Percentiles rank a stretch among this genome's conserved stretches.
phyloP scores from a whole-genome alignment of 1,140 invertebrate genomes.

The Lysiphlebus fabarum region DNA sequence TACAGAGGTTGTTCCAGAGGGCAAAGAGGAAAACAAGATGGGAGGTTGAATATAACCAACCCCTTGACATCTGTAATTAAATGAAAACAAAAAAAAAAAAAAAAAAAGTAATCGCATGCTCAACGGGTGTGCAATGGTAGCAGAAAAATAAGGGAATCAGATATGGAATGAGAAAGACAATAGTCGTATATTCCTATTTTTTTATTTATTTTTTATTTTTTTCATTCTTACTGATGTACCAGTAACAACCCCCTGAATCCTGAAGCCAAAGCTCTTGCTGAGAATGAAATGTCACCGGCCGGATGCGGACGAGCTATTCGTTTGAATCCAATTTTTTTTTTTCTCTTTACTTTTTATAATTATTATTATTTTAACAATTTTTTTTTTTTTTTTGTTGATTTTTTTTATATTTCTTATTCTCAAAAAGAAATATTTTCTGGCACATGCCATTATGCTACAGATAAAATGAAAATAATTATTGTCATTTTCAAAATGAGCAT shows the following conservation, averaged over 20 bases:
- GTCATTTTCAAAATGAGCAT: constrained; percentile 22
- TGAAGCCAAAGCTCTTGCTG: constrained; percentile 10
- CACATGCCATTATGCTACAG: constrained; percentile 19
- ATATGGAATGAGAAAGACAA: constrained; percentile 35
- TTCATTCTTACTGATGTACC: not conserved
- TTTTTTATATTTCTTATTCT: too few relatives aligned
- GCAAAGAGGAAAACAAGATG: constrained; percentile 9
- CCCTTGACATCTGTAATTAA: constrained; percentile 57
- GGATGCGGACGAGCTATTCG: constrained; percentile 39
- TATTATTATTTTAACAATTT: constrained; percentile 10
- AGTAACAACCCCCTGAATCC: constrained; percentile 27
- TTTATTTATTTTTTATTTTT: constrained; percentile 12
- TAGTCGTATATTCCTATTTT: constrained; percentile 7
- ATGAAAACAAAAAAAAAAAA: constrained; percentile 50
- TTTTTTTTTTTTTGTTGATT: too few relatives aligned
- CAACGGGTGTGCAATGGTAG: constrained; percentile 38
- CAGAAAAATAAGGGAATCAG: constrained; percentile 43
- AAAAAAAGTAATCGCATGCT: constrained; percentile 53
- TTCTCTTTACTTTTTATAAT: constrained; percentile 21
- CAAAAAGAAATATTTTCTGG: constrained; percentile 7
- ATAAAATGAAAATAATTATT: constrained; percentile 25
- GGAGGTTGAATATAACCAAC: constrained; percentile 40
- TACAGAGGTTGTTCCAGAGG: not conserved
- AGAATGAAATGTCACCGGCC: constrained; percentile 46
- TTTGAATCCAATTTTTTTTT: constrained; percentile 37